Evolutionary conservation across 1,140 invertebrate genomes (phyloP).

Genomic region (Lordiphosa stackelbergi): DNA sequence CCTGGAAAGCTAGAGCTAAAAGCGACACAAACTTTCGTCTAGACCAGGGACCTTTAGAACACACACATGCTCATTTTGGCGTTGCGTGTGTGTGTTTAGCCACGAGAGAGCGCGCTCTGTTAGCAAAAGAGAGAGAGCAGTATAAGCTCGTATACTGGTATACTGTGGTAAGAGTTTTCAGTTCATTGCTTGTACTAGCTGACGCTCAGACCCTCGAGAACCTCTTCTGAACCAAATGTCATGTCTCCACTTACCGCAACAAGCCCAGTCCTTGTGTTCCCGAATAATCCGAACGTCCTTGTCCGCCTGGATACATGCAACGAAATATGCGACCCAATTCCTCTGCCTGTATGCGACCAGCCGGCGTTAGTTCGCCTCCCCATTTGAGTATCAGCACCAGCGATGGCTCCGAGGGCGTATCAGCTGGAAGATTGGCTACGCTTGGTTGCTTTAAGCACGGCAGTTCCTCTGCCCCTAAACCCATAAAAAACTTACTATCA

Average conservation of each 20-base stretch:
- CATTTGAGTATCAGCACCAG: constrained; percentile 98
- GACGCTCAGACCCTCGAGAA: too few species aligned
- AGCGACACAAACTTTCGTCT: too few species aligned
- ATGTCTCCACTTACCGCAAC: constrained; percentile 79
- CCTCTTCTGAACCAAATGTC: too few species aligned
- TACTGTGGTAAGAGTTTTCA: too few species aligned
- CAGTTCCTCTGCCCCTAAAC: neutral
- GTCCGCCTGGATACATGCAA: constrained; percentile 97
- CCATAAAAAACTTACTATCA: constrained; percentile 85
- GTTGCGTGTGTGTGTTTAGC: too few species aligned
- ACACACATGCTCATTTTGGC: too few species aligned
- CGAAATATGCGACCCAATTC: constrained; percentile 98
- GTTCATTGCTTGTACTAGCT: too few species aligned
- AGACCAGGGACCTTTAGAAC: too few species aligned
- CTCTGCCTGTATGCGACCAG: constrained; percentile 97
- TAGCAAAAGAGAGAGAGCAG: too few species aligned
- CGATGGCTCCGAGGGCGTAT: constrained; percentile 90
- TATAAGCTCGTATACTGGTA: too few species aligned
- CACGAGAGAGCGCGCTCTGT: too few species aligned
- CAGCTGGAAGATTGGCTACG: constrained; percentile 78
- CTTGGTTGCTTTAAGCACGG: constrained; percentile 31
- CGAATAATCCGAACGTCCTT: constrained; percentile 85
- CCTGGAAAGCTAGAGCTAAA: too few species aligned
- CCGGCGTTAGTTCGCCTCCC: constrained; percentile 99
- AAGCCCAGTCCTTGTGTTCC: constrained; percentile 95